Conservation (phyloP, 2,888 invertebrate genomes). For the Rotaria magnacalcarata region DNA sequence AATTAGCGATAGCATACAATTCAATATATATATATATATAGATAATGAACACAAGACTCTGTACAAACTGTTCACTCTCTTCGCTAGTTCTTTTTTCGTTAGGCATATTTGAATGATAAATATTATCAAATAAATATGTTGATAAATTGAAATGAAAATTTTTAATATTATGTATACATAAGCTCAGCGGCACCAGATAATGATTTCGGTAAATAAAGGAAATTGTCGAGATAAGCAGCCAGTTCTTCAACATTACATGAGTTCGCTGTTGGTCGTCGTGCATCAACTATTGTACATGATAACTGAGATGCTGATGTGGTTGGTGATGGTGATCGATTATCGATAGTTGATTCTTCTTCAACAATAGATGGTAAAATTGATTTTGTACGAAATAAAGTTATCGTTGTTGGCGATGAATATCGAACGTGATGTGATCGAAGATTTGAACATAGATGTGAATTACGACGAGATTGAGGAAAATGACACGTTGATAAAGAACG, state of each 20-base stretch:
- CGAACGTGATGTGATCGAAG: not conserved
- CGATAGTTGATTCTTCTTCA: constrained; percentile 12
- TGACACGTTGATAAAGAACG: constrained; percentile 30
- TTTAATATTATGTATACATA: constrained; percentile 11
- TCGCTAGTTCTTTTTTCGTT: not conserved
- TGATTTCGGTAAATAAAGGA: constrained; percentile 19
- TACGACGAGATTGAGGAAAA: constrained; percentile 10
- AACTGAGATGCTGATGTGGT: not conserved
- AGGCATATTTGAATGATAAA: not conserved
- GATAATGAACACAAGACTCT: constrained; percentile 18
- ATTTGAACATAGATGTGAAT: not conserved
- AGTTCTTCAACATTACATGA: constrained; percentile 31
- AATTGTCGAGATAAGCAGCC: constrained; percentile 28
- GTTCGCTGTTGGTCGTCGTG: not conserved
- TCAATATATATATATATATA: constrained; percentile 7
- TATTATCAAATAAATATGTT: constrained; percentile 28
- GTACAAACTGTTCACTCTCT: constrained; percentile 29
- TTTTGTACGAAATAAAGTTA: constrained; percentile 10
- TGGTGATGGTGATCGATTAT: not conserved
- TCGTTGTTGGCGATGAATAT: not conserved
- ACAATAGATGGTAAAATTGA: not conserved
- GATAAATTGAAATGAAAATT: not conserved
- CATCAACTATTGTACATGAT: constrained; percentile 11
- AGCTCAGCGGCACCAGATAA: constrained; percentile 26
- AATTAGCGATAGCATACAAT: not conserved